Conservation (phyloP, 1,140 invertebrate genomes). For the Oryctes rhinoceros region DNA sequence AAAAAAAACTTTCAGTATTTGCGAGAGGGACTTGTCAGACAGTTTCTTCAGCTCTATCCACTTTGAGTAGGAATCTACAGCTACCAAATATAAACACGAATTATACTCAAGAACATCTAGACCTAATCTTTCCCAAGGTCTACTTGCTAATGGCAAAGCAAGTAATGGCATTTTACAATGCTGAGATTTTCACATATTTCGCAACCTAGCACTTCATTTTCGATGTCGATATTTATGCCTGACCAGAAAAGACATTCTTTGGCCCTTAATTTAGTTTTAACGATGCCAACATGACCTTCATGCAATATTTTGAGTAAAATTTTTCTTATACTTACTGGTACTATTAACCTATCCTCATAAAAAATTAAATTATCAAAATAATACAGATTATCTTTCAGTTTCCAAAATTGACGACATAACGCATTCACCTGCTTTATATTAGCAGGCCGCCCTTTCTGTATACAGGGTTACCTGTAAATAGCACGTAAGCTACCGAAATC, state of each 20-base stretch:
- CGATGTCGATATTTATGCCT: neutral
- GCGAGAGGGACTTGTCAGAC: too few relatives aligned
- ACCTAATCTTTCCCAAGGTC: too few relatives aligned
- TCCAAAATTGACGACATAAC: neutral
- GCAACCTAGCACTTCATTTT: constrained; percentile 2
- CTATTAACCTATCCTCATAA: constrained; percentile 29
- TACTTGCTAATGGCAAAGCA: too few relatives aligned
- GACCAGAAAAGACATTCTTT: constrained; percentile 5
- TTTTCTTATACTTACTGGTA: constrained; percentile 1
- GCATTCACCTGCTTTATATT: neutral
- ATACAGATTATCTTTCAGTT: neutral
- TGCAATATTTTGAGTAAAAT: constrained; percentile 1
- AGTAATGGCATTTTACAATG: too few relatives aligned
- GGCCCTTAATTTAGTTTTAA: constrained; percentile 17
- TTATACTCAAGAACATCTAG: too few relatives aligned
- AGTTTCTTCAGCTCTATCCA: too few relatives aligned
- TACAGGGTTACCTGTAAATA: too few relatives aligned
- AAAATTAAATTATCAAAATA: neutral
- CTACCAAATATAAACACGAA: too few relatives aligned
- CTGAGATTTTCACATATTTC: constrained; percentile 14
- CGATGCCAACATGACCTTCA: constrained; percentile 6
- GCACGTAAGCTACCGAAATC: too few relatives aligned
- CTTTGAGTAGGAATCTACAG: too few relatives aligned
- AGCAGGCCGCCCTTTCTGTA: neutral
- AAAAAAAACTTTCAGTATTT: too few relatives aligned